A percentile compares a stretch with the other conserved stretches of the same genome.
Conservation (phyloP, 2,113 vertebrate genomes). For the Athene noctua region DNA sequence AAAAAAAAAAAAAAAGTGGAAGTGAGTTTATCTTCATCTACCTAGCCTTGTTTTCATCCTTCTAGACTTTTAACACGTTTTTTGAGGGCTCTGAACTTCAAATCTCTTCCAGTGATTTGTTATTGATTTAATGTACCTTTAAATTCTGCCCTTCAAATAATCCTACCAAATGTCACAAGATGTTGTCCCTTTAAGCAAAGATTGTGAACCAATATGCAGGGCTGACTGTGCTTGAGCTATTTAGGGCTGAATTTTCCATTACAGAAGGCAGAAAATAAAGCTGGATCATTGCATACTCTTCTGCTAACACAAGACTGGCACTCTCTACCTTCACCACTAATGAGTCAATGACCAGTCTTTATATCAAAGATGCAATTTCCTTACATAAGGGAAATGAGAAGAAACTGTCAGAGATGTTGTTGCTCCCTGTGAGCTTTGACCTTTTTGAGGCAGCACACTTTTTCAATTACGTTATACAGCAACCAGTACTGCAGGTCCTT, state of each 20-base stretch:
- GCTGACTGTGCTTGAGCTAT: background rate
- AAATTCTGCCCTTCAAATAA: slow-evolving; percentile 9
- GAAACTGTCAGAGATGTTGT: background rate
- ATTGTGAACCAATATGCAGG: background rate
- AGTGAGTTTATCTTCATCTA: background rate
- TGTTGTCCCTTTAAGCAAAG: slow-evolving; percentile 2
- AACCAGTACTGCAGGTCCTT: background rate
- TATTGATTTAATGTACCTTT: slow-evolving; percentile 37
- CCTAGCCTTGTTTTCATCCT: background rate
- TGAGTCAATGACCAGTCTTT: background rate
- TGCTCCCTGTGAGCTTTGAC: background rate
- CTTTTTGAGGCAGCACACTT: background rate
- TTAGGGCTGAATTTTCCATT: background rate
- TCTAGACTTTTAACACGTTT: background rate
- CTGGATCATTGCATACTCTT: background rate
- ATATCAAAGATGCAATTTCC: background rate
- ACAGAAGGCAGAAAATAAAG: background rate
- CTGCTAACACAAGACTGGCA: background rate
- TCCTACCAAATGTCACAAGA: background rate
- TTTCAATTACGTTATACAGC: background rate
- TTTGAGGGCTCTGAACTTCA: background rate
- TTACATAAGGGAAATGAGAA: background rate
- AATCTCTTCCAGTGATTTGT: slow-evolving; percentile 6
- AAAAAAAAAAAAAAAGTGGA: background rate
- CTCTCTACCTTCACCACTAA: background rate